Conservation (phyloP, 2,797 vertebrate genomes). For the Jordanella pulchra region DNA sequence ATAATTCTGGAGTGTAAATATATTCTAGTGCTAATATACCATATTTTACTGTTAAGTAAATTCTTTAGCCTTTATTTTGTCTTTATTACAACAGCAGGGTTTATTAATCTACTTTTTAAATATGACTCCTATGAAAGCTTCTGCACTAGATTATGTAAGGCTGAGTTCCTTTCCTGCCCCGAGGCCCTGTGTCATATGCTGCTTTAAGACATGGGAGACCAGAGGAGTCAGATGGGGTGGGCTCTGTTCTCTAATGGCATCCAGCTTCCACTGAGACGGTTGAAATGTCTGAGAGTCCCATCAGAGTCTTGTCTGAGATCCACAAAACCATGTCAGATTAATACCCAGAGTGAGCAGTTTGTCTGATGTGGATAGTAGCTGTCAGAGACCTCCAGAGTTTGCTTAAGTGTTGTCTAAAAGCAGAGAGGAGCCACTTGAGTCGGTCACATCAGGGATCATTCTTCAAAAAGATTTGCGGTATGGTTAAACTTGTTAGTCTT, state of each 20-base stretch:
- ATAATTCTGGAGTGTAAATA: no score
- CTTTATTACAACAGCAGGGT: constrained; percentile 5
- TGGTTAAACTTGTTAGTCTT: background rate
- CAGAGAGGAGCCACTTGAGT: constrained; percentile 1
- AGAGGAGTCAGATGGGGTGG: background rate
- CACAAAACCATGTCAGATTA: constrained; percentile 31
- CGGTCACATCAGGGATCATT: background rate
- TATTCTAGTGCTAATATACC: no score
- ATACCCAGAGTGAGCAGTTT: constrained; percentile 1
- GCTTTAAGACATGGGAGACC: constrained; percentile 50
- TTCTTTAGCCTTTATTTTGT: constrained; percentile 3
- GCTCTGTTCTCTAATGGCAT: constrained; percentile 68
- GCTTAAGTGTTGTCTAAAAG: background rate
- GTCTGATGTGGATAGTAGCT: constrained; percentile 9
- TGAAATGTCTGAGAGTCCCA: constrained; percentile 12
- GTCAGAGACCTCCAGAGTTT: constrained; percentile 21
- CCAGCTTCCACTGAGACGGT: constrained; percentile 22
- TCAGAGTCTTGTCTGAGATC: background rate
- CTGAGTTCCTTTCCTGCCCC: constrained; percentile 57
- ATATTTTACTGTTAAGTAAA: no score
- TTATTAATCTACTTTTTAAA: constrained; percentile 9
- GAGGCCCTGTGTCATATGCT: constrained; percentile 65
- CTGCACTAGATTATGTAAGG: constrained; percentile 59
- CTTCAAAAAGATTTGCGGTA: background rate
- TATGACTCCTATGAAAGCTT: constrained; percentile 37